Conservation (phyloP, 2,888 invertebrate species). For the Morinoia aosen region DNA sequence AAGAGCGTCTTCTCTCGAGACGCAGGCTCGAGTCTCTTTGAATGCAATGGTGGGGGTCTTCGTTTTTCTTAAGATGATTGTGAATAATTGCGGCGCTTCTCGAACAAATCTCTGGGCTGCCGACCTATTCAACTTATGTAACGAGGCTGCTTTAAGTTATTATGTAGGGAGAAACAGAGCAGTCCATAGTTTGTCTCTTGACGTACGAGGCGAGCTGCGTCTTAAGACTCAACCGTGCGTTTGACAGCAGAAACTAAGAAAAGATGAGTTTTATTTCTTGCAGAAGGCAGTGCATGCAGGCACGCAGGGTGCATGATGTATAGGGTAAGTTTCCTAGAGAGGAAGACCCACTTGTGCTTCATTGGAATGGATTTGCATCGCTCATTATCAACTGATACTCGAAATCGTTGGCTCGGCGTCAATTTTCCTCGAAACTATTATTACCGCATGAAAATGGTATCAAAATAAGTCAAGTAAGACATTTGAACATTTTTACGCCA, state of each 20-base stretch:
- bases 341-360: too few relatives aligned
- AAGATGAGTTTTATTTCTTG: not conserved
- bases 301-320: not conserved
- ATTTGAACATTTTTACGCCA: too few relatives aligned
- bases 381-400: too few relatives aligned
- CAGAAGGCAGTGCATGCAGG: not conserved
- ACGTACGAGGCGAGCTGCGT: not conserved
- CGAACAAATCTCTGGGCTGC: conserved; percentile 31
- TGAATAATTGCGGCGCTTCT: conserved; percentile 46
- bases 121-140: conserved; percentile 44
- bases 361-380: too few relatives aligned
- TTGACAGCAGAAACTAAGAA: not conserved
- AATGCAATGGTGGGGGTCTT: not conserved
- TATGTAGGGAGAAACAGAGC: conserved; percentile 1
- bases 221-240: not conserved
- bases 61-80: conserved; percentile 46
- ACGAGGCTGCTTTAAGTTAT: conserved; percentile 36
- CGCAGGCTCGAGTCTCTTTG: not conserved
- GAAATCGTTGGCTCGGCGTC: too few relatives aligned
- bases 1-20: not conserved
- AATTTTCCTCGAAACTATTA: too few relatives aligned
- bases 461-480: too few relatives aligned
- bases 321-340: too few relatives aligned
- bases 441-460: too few relatives aligned
- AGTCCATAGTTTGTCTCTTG: not conserved